Conservation (phyloP, 2,888 invertebrate species). For the Balanococcus diminutus region DNA sequence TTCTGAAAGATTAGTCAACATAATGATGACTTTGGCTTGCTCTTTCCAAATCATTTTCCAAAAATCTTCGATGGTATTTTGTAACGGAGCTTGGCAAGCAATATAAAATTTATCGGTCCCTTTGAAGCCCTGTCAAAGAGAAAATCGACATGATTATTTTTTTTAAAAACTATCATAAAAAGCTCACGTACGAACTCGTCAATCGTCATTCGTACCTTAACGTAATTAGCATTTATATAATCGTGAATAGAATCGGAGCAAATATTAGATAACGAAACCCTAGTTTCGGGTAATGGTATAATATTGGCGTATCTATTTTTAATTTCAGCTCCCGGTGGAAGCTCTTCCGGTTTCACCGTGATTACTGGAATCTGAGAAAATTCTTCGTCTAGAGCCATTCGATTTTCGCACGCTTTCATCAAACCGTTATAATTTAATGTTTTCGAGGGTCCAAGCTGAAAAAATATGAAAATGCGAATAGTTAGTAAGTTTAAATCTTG, state of each 20-base stretch:
- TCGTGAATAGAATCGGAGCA: conserved; percentile 68
- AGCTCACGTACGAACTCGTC: too few species aligned
- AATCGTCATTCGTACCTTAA: conserved; percentile 70
- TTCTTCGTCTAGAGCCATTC: conserved; percentile 77
- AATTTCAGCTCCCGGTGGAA: conserved; percentile 84
- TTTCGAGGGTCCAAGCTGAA: conserved; percentile 47
- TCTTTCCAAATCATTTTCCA: conserved; percentile 98
- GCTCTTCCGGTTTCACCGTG: conserved; percentile 77
- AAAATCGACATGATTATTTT: conserved; percentile 3
- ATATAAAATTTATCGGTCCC: conserved; percentile 85
- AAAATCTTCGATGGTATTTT: conserved; percentile 84
- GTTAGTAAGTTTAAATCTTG: conserved; percentile 39
- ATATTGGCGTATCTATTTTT: conserved; percentile 95
- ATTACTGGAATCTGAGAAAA: conserved; percentile 82
- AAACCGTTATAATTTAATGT: conserved; percentile 37
- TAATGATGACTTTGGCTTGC: conserved; percentile 83
- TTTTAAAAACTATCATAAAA: too few species aligned
- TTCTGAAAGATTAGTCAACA: conserved; percentile 88
- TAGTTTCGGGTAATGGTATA: conserved; percentile 89
- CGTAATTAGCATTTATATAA: conserved; percentile 93
- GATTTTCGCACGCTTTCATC: conserved; percentile 64
- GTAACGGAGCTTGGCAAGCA: conserved; percentile 87
- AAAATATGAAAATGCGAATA: neutral
- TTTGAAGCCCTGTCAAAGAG: conserved; percentile 75
- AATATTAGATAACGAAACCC: conserved; percentile 76